Base-by-base conservation (phyloP, 92 coral and sea anemone species). In the Siderastrea radians region DNA sequence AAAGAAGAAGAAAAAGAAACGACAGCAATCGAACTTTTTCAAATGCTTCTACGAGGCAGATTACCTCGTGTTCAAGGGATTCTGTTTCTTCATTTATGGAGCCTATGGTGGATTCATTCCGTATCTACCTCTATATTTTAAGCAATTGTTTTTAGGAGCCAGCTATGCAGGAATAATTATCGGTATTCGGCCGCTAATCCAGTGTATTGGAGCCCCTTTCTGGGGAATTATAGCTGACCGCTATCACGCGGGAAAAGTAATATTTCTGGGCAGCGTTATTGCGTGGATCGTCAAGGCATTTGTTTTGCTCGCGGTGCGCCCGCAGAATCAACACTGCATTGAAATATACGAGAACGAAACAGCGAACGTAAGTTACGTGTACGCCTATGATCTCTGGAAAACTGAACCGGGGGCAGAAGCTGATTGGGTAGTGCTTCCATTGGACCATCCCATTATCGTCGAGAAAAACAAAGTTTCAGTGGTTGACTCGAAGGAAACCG, bases 141-240 rank as follows among this genome's bases (percentile, higher is more conserved):
- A 97, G 85, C 92, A 91, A 61, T 84, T 96, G 47, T 96, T 95
- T 7, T 84, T 97, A 1, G 88, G 91, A 3, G 89, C 99, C 10
- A 69, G 81, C 53, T 89, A 94, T 59, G 96, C 92, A 1, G 99
- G 99, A 0, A 82, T 77, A 1, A 90, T 95, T 1, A 89, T 89
- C 9, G 99, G 99, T 3, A 92, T 95, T 87, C 95, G 99, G 2
- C 98, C 98, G 1, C 85, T 95, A 1, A 91, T 97, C 26, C 99
- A 97, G 85, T 95, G 95, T n/a, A 49, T 92, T 1, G 99, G 97
- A 46, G 98, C 99, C 7, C 99, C 99, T 9, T 86, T 97, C 64
- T 95, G 96, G 92, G 88, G 94, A 8, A 81, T 90, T 3, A 13
- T 97, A 52, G 98, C 94, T 4, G 98, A 97, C 55, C 91, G 96